Evolutionary conservation across 2,797 vertebrate species (phyloP).

Genomic region (Eurystomus glaucurus): DNA sequence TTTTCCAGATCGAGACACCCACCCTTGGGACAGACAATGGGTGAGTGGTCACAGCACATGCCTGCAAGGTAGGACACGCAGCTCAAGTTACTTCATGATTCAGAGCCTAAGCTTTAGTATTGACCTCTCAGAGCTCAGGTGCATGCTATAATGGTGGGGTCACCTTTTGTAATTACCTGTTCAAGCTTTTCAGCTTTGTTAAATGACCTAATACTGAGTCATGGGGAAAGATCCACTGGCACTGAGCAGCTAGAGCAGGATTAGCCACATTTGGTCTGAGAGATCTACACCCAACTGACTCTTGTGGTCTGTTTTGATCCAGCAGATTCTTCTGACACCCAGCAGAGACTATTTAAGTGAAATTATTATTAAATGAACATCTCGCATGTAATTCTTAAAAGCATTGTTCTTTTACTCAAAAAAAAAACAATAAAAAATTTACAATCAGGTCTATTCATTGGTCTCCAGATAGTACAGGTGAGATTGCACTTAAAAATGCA

Average conservation of each 20-base stretch:
- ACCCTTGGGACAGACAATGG: not conserved
- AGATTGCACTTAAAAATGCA: not conserved
- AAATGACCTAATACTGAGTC: not conserved
- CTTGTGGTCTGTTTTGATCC: not conserved
- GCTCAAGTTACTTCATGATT: not conserved
- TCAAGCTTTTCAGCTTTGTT: not conserved
- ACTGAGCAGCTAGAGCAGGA: not conserved
- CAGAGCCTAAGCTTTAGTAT: not conserved
- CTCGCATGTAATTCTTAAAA: not conserved
- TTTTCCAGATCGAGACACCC: constrained; percentile 3
- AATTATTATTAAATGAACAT: not conserved
- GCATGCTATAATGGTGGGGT: not conserved
- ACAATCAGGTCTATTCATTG: not conserved
- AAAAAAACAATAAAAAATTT: not conserved
- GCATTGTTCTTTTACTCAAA: not conserved
- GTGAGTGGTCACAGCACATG: not conserved
- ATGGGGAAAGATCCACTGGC: not conserved
- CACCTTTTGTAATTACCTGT: not conserved
- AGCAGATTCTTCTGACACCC: not conserved
- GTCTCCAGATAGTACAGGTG: not conserved
- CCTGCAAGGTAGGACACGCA: not conserved
- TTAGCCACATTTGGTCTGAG: not conserved
- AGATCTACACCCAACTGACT: not conserved
- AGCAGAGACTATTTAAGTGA: not conserved
- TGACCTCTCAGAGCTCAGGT: not conserved